These are phyloP conservation scores for Papilio elwesi DNA, from an alignment of 2,888 invertebrate species.

Conservation along the genomic window DNA sequence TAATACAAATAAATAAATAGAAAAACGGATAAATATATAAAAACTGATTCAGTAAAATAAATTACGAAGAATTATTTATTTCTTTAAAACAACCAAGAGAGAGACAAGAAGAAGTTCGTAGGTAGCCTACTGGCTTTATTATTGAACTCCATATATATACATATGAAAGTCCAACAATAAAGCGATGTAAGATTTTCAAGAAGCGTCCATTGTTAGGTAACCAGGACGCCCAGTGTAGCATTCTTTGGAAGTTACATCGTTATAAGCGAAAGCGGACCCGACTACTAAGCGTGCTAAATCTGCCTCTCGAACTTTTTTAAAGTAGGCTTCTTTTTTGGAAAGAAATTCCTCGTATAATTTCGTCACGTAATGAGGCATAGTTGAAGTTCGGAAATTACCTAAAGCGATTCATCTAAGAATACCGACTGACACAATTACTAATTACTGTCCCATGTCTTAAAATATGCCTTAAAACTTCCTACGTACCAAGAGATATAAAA, in stretches of 20 bases:
- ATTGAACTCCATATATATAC: too few relatives aligned
- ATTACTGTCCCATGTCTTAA: neutral
- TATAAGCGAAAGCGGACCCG: constrained; percentile 22
- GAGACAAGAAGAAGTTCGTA: neutral
- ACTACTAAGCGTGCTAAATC: constrained; percentile 20
- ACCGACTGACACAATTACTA: neutral
- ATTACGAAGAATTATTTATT: too few relatives aligned
- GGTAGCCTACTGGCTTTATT: neutral
- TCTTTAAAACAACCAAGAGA: neutral
- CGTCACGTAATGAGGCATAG: neutral
- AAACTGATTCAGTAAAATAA: too few relatives aligned
- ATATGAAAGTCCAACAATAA: neutral
- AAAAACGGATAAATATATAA: too few relatives aligned
- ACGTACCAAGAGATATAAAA: too few relatives aligned
- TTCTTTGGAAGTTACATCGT: constrained; percentile 26
- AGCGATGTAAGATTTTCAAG: neutral
- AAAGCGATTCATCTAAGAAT: neutral
- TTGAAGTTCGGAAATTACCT: neutral
- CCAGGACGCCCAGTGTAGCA: constrained; percentile 4
- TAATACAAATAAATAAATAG: too few relatives aligned
- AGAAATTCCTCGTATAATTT: neutral
- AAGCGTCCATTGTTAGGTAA: constrained; percentile 11
- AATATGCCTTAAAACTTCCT: neutral
- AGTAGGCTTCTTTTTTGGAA: constrained; percentile 3
- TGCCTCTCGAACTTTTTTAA: constrained; percentile 16